These are phyloP conservation scores for Poecilia velifera DNA, from an alignment of 2,797 vertebrate species.

Conservation along the genomic window DNA sequence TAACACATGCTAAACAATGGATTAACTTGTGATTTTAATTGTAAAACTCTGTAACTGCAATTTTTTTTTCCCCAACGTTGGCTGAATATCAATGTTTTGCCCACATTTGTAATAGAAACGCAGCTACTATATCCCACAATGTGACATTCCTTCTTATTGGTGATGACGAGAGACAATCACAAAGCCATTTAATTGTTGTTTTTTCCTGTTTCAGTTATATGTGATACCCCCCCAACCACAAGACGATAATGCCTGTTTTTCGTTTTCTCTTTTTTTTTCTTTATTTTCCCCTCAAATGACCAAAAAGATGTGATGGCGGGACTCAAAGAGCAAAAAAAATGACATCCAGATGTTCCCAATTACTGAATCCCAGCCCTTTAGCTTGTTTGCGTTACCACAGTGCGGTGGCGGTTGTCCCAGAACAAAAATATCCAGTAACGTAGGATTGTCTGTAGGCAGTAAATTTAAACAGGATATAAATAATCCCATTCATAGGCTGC, in stretches of 20 bases:
- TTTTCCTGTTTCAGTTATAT: background rate
- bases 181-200: slow-evolving; percentile 1
- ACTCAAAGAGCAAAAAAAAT: slow-evolving; percentile 54
- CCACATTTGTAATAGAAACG: too few species aligned
- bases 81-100: too few species aligned
- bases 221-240: slow-evolving; percentile 3
- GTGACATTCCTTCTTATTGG: background rate
- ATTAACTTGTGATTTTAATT: too few species aligned
- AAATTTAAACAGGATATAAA: slow-evolving; percentile 44
- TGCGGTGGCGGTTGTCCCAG: slow-evolving; percentile 44
- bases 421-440: slow-evolving; percentile 34
- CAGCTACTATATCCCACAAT: background rate
- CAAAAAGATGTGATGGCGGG: slow-evolving; percentile 58
- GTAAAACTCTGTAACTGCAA: too few species aligned
- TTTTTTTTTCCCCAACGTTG: too few species aligned
- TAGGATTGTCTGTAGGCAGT: slow-evolving; percentile 39
- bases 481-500: slow-evolving; percentile 32
- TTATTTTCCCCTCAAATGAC: slow-evolving; percentile 14
- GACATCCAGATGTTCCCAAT: slow-evolving; percentile 73
- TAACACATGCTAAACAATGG: too few species aligned
- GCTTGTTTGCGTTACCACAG: slow-evolving; percentile 61
- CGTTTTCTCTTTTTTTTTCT: background rate
- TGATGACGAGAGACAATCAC: slow-evolving; percentile 14
- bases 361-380: slow-evolving; percentile 38
- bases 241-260: slow-evolving; percentile 42